A percentile compares a stretch with the other conserved stretches of the same genome.
These are phyloP conservation scores for Moxostoma hubbsi DNA, from an alignment of 2,797 vertebrate species.

Conservation along the genomic window DNA sequence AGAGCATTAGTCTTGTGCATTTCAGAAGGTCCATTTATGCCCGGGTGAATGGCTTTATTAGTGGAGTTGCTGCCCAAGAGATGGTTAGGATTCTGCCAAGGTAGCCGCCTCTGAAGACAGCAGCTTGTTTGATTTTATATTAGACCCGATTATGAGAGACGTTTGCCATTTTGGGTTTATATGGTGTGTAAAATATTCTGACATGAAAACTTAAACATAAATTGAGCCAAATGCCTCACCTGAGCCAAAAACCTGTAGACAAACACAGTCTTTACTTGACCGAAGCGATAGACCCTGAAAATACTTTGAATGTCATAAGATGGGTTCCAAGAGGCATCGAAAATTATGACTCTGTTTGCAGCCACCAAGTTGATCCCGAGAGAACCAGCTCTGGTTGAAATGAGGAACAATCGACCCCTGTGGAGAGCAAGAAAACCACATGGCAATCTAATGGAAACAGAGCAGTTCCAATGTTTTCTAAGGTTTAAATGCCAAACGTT, in stretches of 20 bases:
- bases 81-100: no score
- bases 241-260: slow-evolving; percentile 98
- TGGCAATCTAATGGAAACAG: background rate
- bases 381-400: slow-evolving; percentile 98
- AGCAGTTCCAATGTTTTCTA: background rate
- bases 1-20: no score
- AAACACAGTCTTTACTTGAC: slow-evolving; percentile 90
- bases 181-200: no score
- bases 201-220: no score
- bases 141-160: no score
- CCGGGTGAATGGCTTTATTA: no score
- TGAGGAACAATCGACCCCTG: slow-evolving; percentile 97
- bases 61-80: no score
- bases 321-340: slow-evolving; percentile 98
- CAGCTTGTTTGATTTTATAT: no score
- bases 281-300: slow-evolving; percentile 98
- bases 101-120: no score
- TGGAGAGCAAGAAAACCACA: background rate
- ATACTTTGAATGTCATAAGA: slow-evolving; percentile 98
- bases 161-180: no score
- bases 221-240: slow-evolving; percentile 68
- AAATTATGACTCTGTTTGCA: slow-evolving; percentile 97
- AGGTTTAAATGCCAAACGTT: background rate
- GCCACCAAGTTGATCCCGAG: slow-evolving; percentile 98
- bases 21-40: no score